Evolutionary conservation across 2,113 vertebrate genomes (phyloP).

Genomic region (Pangasianodon gigas): DNA sequence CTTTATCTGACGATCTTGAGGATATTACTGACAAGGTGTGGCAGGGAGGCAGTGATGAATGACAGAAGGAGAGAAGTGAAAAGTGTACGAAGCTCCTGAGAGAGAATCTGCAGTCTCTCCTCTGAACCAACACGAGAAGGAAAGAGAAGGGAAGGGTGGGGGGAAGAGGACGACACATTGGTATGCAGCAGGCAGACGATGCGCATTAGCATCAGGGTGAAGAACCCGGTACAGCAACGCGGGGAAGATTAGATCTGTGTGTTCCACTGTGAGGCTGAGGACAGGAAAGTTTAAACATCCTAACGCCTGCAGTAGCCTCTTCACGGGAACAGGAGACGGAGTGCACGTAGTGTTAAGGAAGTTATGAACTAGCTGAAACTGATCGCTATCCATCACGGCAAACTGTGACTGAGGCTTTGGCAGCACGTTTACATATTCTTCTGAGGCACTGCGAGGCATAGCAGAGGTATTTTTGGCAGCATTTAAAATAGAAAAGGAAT

Average conservation of each 20-base stretch:
- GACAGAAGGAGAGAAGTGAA: slow-evolving; percentile 10
- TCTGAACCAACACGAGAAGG: neutral
- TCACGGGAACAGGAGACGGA: neutral
- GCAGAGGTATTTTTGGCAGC: slow-evolving; percentile 14
- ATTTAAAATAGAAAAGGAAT: slow-evolving; percentile 10
- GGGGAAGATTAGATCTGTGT: slow-evolving; percentile 62
- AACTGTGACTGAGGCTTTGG: neutral
- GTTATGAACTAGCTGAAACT: neutral
- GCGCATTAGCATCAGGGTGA: slow-evolving; percentile 77
- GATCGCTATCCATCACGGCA: neutral
- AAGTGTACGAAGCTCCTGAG: slow-evolving; percentile 36
- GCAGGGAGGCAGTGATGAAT: slow-evolving; percentile 6
- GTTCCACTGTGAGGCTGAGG: slow-evolving; percentile 53
- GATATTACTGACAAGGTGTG: neutral
- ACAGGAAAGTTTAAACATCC: neutral
- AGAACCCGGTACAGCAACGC: slow-evolving; percentile 13
- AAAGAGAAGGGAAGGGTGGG: slow-evolving; percentile 65
- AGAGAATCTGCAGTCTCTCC: slow-evolving; percentile 60
- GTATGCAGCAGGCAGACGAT: slow-evolving; percentile 75
- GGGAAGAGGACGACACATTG: slow-evolving; percentile 62
- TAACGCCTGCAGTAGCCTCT: neutral
- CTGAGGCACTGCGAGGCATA: neutral
- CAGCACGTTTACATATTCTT: neutral
- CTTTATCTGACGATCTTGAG: neutral
- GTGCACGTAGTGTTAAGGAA: too few relatives aligned